Conservation (phyloP, 2,888 invertebrate genomes). For the Caenorhabditis drosophilae region DNA sequence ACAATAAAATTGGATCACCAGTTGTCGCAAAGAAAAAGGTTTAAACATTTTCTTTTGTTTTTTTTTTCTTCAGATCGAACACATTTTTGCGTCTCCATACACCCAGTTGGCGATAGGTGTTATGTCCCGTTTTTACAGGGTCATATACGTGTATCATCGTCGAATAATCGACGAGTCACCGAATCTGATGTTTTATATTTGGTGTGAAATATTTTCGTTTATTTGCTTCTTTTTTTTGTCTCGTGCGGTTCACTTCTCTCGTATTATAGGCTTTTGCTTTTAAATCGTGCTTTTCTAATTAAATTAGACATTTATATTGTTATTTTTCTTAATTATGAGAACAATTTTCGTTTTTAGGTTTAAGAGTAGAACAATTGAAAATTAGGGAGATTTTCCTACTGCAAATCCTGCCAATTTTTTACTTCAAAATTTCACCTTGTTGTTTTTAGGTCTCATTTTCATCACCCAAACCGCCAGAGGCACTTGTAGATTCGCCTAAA, state of each 20-base stretch:
- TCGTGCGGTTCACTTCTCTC: neutral
- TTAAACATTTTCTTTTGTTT: neutral
- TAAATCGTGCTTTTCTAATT: neutral
- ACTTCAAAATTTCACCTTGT: neutral
- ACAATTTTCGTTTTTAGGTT: no score
- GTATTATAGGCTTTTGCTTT: slow-evolving; percentile 2
- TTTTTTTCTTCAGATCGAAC: no score
- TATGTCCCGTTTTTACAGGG: slow-evolving; percentile 7
- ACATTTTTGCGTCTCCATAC: no score
- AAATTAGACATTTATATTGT: neutral
- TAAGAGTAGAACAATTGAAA: no score
- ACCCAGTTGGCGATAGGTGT: no score
- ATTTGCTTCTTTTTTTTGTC: slow-evolving; percentile 1
- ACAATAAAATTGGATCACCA: slow-evolving; percentile 8
- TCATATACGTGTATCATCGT: slow-evolving; percentile 16
- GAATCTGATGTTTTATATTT: slow-evolving; percentile 34
- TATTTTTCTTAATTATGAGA: neutral
- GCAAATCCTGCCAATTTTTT: no score
- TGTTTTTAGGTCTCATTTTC: slow-evolving; percentile 33
- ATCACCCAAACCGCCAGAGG: slow-evolving; percentile 18
- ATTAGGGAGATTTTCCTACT: no score
- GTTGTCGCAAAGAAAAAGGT: slow-evolving; percentile 25
- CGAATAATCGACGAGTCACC: slow-evolving; percentile 10
- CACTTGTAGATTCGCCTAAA: slow-evolving; percentile 29
- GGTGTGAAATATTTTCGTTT: slow-evolving; percentile 12